Percentiles rank a stretch among this genome's conserved stretches.
Evolutionary conservation across 2,888 invertebrate genomes (phyloP).

Genomic region (Erebia epiphron): DNA sequence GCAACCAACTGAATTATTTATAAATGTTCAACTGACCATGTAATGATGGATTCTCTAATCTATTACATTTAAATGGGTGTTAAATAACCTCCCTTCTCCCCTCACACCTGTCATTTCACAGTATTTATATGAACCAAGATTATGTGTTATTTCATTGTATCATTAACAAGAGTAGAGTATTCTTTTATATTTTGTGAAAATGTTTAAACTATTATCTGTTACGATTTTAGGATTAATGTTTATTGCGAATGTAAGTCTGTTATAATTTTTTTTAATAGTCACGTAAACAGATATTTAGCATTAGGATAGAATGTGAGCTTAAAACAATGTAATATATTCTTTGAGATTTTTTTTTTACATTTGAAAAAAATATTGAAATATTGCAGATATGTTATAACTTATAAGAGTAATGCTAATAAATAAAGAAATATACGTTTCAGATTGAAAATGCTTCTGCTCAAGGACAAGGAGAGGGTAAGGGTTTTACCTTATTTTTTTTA

Average conservation of each 20-base stretch:
- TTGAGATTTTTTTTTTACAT: no score
- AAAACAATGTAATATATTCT: no score
- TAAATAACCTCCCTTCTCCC: neutral
- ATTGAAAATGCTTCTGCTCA: conserved; percentile 6
- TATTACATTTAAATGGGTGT: conserved; percentile 3
- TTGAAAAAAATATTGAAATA: neutral
- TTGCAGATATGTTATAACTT: neutral
- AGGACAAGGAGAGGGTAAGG: conserved; percentile 6
- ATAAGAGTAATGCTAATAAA: neutral
- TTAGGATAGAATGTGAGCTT: no score
- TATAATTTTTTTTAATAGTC: neutral
- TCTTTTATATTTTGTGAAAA: conserved; percentile 6
- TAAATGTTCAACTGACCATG: conserved; percentile 30
- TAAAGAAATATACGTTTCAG: neutral
- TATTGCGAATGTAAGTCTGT: conserved; percentile 29
- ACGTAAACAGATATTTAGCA: no score
- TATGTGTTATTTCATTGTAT: neutral
- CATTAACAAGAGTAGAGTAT: neutral
- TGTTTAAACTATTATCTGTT: conserved; percentile 32
- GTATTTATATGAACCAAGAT: conserved; percentile 2
- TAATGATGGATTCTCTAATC: conserved; percentile 25
- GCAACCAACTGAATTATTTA: neutral
- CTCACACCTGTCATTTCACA: neutral
- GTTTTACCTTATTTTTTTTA: neutral
- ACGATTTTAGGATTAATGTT: conserved; percentile 32